Evolutionary conservation across 1,140 invertebrate species (phyloP), one percentile per base, ranked within the genome.

Genomic region (Drosophila sucinea): DNA sequence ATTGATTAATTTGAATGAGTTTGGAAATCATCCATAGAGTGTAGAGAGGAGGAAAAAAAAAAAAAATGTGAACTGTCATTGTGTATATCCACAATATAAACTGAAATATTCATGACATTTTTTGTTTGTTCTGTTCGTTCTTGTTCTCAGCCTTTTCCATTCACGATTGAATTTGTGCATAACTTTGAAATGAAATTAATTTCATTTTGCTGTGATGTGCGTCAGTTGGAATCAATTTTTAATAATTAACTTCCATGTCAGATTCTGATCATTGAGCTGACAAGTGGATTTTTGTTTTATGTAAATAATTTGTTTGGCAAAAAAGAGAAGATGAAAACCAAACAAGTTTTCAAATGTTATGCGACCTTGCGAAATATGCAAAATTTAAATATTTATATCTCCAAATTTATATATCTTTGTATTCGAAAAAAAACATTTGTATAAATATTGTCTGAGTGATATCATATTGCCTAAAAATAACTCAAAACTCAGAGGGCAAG

Each of bases 281-380:
- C 60, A 67, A 47, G 51, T 56, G 55, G 64, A 62, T 64, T 64
- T 40, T 70, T 57, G 6, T 66, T 60, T 47, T 47, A 61, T 33
- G 33, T 38, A 57, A 62, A 58, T 58, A 63, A 17, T 63, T 40
- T 29, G 40, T 63, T 38, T 33, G 51, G 29, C n/a, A 56, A 47
- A 55, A 56, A 47, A 77, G 17, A 35, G 11, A 57, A 57, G 65
- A 54, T 51, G 62, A 69, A 68, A 69, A 76, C 76, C 66, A 76
- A 76, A 76, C 73, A 60, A 70, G 73, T 76, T 76, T 70, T 11
- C 66, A 76, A 76, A 76, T 44, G 73, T 44, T 56, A 60, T 17
- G 70, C 78, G 78, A 86, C 81, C 81, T 85, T 85, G 81, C 58
- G 7, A 77, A 73, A 62, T 70, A 77, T 77, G 66, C 66, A 67